Percentiles rank a stretch among this genome's conserved stretches.
These are phyloP conservation scores for Oscheius onirici DNA, from an alignment of 2,888 invertebrate species.

Conservation along the genomic window DNA sequence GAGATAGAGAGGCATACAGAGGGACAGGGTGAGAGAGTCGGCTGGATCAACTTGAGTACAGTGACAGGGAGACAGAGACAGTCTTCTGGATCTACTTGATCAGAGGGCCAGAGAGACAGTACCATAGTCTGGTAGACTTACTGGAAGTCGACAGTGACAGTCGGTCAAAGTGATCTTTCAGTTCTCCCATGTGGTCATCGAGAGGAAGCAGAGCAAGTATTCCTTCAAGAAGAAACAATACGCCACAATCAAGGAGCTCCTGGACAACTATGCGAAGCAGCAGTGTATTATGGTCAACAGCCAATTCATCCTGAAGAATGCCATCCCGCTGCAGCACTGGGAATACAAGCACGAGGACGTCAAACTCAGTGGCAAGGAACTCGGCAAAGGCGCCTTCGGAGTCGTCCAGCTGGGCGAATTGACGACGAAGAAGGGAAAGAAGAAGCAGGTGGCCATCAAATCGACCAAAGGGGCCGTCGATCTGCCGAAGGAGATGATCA, in stretches of 20 bases:
- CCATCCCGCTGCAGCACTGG: background rate
- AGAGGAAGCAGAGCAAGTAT: background rate
- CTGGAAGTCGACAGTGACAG: no score
- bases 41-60: no score
- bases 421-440: conserved; percentile 21
- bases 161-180: background rate
- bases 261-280: background rate
- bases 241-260: background rate
- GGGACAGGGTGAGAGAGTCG: no score
- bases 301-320: background rate
- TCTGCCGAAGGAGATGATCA: conserved; percentile 8
- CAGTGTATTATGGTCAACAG: background rate
- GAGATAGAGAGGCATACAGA: no score
- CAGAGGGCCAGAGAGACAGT: no score
- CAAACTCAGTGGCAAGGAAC: background rate
- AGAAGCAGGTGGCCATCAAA: conserved; percentile 39
- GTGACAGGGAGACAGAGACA: background rate
- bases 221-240: background rate
- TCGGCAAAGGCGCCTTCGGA: conserved; percentile 34
- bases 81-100: no score
- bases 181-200: background rate
- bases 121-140: no score
- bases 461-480: background rate
- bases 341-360: conserved; percentile 9
- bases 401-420: conserved; percentile 37